These are phyloP conservation scores for Rousettus madagascariensis DNA, from an alignment of 2,797 vertebrate genomes.

Conservation along the genomic window DNA sequence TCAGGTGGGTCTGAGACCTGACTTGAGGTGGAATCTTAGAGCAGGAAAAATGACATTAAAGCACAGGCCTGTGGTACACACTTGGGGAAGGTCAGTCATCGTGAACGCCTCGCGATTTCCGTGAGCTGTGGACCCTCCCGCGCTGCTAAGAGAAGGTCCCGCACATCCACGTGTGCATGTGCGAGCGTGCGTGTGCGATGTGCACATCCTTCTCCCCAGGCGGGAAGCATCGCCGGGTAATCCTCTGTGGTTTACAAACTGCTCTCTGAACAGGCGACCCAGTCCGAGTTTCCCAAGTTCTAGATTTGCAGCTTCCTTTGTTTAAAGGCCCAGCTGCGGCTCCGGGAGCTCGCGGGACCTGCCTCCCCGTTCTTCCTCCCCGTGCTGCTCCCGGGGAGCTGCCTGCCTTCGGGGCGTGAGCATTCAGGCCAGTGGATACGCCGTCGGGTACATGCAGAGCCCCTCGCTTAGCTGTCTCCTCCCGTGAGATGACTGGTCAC, in stretches of 20 bases:
- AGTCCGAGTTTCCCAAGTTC: fast-evolving
- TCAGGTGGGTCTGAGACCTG: fast-evolving
- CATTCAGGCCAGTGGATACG: no score
- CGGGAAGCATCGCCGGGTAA: no score
- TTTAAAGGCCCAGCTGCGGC: fast-evolving
- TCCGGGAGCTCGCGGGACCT: no score
- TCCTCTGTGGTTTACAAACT: fast-evolving
- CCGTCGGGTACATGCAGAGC: fast-evolving
- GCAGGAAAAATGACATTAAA: no score
- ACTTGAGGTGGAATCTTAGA: fast-evolving
- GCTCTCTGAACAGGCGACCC: fast-evolving
- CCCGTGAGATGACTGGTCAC: fast-evolving
- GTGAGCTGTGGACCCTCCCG: no score
- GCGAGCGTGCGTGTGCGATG: no score
- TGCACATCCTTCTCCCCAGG: no score
- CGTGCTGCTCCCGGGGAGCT: no score
- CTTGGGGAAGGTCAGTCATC: background rate
- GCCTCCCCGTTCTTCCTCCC: fast-evolving
- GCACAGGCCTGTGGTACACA: fast-evolving
- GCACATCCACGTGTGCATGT: no score
- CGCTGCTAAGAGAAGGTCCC: no score
- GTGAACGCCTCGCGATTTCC: no score
- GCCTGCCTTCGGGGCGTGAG: fast-evolving
- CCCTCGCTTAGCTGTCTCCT: fast-evolving
- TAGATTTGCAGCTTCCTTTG: fast-evolving